Evolutionary conservation across 1,140 invertebrate genomes (phyloP), one percentile per base, ranked within the genome.

Genomic region (Agrypnia vestita): DNA sequence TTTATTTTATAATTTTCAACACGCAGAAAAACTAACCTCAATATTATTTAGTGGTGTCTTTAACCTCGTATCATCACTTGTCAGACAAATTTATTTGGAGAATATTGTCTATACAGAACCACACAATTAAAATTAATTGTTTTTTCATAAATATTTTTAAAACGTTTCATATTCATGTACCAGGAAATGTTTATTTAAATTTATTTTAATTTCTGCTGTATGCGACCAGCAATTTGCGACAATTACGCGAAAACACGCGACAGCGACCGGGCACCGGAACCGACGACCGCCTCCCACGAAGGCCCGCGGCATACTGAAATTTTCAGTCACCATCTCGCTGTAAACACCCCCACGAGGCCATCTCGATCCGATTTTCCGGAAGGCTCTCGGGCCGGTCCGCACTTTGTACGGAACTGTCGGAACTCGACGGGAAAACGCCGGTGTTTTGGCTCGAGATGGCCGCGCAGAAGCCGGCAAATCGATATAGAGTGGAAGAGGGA

Each of bases 361-460:
- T 21, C 67, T 71, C 67, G 67, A 71, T 21, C 0, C 67, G 11
- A 71, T 25, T 51, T 71, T 71, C 67, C 44, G 67, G 67, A 71
- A 51, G 49, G 51, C 49, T 19, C 4, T 9, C 17, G 44, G 51
- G 19, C 67, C 17, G 46, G 46, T 17, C 13, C n/a, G 12, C 7
- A 46, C 19, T 71, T 51, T 11, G 67, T 51, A 53, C 19, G 47
- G 46, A 21, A 47, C 11, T 49, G 10, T 47, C 35, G 11, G 47
- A 47, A 71, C 44, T 49, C 8, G 17, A 17, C 17, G 47, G 9
- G 8, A 17, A 71, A 51, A 49, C 6, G 49, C 21, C 11, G 47
- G 46, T 71, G 67, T 71, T 71, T 71, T 71, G 67, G 49, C 49
- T 71, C 67, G 19, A 71, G 67, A 71, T 71, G 67, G 67, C 67